Evolutionary conservation across 2,888 invertebrate genomes (phyloP), one percentile per base, ranked within the genome.

Genomic region (Ethmia dodecea): DNA sequence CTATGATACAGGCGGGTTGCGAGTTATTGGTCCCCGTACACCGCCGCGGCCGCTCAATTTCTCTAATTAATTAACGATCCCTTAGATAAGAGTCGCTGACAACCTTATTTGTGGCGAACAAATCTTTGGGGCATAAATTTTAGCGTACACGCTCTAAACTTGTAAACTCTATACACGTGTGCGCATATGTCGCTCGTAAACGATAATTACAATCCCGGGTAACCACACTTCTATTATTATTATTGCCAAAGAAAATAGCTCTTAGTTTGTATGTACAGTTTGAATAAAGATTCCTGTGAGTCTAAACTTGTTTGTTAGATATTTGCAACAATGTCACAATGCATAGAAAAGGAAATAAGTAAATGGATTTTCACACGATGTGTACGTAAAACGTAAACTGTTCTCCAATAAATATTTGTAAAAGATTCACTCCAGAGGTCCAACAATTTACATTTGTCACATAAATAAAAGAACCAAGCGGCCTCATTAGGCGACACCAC

Each of bases 51-150:
- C 79, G 79, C 76, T 83, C 84, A 86, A 86, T 84, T 83, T 84
- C 84, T 84, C 84, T 86, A 86, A 86, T 86, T 86, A 86, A 84
- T 84, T 84, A 84, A 79, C 80, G 86, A 86, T 86, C 78, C 73
- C 60, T 64, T 76, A 83, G 84, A 84, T 84, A 84, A 84, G 74
- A 69, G 70, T 60, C 76, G 76, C 79, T 84, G 84, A 86, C 86
- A 86, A 83, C 73, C 76, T 86, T 84, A 86, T 86, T 86, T 86
- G 86, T 86, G 83, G 84, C 76, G 66, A 74, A 81, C 83, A 83
- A 86, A 86, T 84, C 83, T 81, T 75, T 74, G 66, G 73, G 67
- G 74, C 84, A 86, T 86, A 84, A 86, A 86, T 86, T 83, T 77
- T 65, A 76, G 60, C 70, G 65, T 78, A 81, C 83, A 83, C 74